Base-by-base conservation (phyloP, 2,888 invertebrate genomes). In the Anarsia innoxiella region DNA sequence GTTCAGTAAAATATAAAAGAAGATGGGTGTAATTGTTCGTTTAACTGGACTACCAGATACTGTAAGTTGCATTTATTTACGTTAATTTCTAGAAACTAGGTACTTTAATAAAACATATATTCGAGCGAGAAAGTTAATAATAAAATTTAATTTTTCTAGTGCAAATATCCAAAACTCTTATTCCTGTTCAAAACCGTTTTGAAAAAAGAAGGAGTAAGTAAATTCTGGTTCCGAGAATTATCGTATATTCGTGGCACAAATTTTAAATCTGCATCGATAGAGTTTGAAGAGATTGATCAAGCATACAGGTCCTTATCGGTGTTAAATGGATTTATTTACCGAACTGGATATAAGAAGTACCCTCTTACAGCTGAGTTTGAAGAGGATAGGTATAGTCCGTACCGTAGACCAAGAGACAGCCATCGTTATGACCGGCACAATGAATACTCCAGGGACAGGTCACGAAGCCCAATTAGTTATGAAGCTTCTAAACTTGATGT, bases 401-500 rank as follows among this genome's bases (percentile, higher is more conserved):
- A 19, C 3, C 1, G 23, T 1, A 25, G 19, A 2, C 27, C 27
- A 6, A 11, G 2, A 12, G 27, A 8, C n/a, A 15, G 16, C 28
- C 35, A 6, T 9, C 12, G 15, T 1, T 11, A 25, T 12, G 26
- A 26, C 1, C 13, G 14, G 19, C 12, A 12, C 16, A 16, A 26
- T 25, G 14, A 9, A 4, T 35, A 35, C 16, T 8, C 16, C 3
- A 28, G 27, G 10, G 12, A 28, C 4, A 27, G 34, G 9, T 35
- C 28, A 10, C 16, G 35, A 2, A 35, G 35, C n/a, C 35, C 35
- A 1, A 9, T 26, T 1, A 6, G 10, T 9, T 13, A 27, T 14
- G 38, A 44, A 13, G 29, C 39, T 1, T 40, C 42, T 13, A 39
- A 43, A 34, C 39, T 52, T 14, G 50, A 52, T 38, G 52, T 52